phyloP scores from a whole-genome alignment of 2,113 vertebrate genomes.

The Actenoides lindsayi region DNA sequence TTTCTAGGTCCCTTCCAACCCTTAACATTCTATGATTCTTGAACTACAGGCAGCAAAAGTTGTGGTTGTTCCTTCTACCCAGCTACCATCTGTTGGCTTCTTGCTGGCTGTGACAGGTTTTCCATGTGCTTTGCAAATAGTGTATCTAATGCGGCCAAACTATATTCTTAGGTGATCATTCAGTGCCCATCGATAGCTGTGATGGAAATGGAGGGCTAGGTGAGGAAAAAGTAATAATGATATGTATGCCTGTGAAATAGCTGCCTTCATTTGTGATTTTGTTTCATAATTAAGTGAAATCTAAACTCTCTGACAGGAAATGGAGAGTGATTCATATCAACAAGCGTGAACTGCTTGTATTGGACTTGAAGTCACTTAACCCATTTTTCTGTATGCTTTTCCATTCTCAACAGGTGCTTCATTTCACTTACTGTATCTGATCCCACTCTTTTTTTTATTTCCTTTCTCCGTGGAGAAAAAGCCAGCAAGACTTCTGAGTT shows the following conservation, averaged over 20 bases:
- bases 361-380: not conserved
- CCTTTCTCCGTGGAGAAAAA: not conserved
- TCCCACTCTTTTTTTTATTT: conserved; percentile 3
- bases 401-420: not conserved
- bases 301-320: conserved; percentile 5
- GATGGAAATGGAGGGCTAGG: not conserved
- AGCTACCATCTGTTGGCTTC: not conserved
- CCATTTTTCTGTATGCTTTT: not conserved
- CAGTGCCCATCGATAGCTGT: not conserved
- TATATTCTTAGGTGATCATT: not conserved
- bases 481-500: not conserved
- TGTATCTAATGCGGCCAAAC: not conserved
- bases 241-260: not conserved
- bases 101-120: not conserved
- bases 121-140: not conserved
- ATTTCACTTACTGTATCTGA: not conserved
- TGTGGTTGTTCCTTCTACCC: not conserved
- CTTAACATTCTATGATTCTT: not conserved
- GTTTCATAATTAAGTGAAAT: conserved; percentile 28
- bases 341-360: not conserved
- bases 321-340: not conserved
- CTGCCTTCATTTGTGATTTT: not conserved
- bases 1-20: no score
- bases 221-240: not conserved
- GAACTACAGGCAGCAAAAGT: not conserved